Base-by-base conservation (phyloP, 2,888 invertebrate species). In the Protonemura montana region DNA sequence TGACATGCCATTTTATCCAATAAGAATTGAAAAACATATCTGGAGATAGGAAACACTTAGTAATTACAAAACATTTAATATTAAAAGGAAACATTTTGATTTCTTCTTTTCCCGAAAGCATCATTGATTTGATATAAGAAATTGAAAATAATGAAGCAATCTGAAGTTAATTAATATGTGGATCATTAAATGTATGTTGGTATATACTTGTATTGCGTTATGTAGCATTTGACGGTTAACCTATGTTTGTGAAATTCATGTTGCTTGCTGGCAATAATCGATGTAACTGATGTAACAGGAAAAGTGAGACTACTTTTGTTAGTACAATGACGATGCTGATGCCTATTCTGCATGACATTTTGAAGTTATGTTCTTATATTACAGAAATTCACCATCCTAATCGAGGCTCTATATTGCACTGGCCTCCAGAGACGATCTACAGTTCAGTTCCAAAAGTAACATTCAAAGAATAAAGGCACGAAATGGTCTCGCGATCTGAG, bases 401-500 rank as follows among this genome's bases (percentile, higher is more conserved):
- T 59, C 13, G 21, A 59, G 21, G 16, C 21, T 21, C 59, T 59
- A 59, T 16, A 59, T 35, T 59, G 59, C 59, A 59, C 16, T 59
- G 13, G 59, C 59, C 21, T 59, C 21, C 21, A 59, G 21, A 59
- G 59, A 59, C 13, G 59, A 59, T 59, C 13, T 59, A 59, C 59
- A 21, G 59, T 59, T 59, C 35, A 59, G 59, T 59, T 59, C 21
- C 59, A 59, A 59, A 21, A 59, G 59, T 59, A 59, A 59, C 59
- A 59, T 59, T 59, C 59, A 59, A 59, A 59, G 59, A 59, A 59
- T 59, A 59, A 59, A 59, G 59, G 59, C 59, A 59, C 59, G 59
- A 59, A 59, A 59, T 59, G 59, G 59, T 59, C 59, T 59, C 59
- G 59, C 59, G 59, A 59, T 59, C 59, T 59, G 59, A 59, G 21